Conservation (phyloP, 2,797 vertebrate species). For the Gobio occitaniae region DNA sequence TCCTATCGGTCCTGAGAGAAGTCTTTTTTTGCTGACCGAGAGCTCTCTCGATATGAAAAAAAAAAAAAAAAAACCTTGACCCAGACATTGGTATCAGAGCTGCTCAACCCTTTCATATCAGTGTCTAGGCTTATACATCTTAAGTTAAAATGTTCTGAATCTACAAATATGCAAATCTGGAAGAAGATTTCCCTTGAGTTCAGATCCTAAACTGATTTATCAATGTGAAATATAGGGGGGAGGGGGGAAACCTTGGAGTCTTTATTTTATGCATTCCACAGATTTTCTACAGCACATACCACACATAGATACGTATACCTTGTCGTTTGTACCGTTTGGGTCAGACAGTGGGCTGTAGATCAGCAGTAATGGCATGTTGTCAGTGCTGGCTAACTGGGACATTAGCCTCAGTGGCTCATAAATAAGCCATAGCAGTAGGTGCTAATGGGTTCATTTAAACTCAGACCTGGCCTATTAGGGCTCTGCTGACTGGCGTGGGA, state of each 20-base stretch:
- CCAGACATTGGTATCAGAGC: constrained; percentile 22
- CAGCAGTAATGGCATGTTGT: constrained; percentile 57
- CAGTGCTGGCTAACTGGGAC: constrained; percentile 56
- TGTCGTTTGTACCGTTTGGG: constrained; percentile 34
- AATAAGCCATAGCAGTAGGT: constrained; percentile 60
- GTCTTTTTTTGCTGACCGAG: constrained; percentile 39
- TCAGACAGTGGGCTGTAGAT: constrained; percentile 50
- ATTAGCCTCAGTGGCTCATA: constrained; percentile 64
- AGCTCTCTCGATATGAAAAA: constrained; percentile 17
- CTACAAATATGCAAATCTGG: constrained; percentile 11
- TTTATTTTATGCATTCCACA: background rate
- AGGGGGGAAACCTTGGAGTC: background rate
- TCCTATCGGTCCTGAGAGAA: constrained; percentile 35
- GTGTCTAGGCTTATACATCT: constrained; percentile 16
- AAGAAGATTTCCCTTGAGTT: constrained; percentile 20
- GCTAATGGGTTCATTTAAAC: constrained; percentile 63
- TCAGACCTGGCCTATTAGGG: constrained; percentile 48
- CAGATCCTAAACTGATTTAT: constrained; percentile 8
- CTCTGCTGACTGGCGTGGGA: constrained; percentile 27
- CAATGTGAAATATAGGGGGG: background rate
- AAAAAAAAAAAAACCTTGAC: constrained; percentile 4
- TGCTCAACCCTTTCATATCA: constrained; percentile 31
- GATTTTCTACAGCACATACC: background rate
- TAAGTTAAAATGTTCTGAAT: constrained; percentile 22
- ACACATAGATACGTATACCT: constrained; percentile 2